Percentiles rank a stretch among this genome's conserved stretches.
phyloP scores from a whole-genome alignment of 2,888 invertebrate genomes.

The Drosophila affinis region DNA sequence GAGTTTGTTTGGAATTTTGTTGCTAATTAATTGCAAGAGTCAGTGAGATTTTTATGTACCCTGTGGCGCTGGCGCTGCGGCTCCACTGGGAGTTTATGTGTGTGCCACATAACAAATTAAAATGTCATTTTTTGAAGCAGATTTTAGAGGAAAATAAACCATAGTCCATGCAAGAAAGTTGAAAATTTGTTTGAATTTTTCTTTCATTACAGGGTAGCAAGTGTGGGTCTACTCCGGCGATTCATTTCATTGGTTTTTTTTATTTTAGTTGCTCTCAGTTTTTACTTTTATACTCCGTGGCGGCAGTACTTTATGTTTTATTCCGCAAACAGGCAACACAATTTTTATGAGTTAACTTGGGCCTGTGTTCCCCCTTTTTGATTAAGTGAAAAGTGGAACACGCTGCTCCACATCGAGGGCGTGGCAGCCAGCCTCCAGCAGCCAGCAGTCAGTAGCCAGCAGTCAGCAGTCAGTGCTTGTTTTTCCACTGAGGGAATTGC shows the following conservation, averaged over 20 bases:
- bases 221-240: not conserved
- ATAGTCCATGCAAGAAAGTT: not conserved
- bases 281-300: constrained; percentile 26
- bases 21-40: constrained; percentile 76
- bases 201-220: constrained; percentile 15
- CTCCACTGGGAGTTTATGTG: constrained; percentile 1
- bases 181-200: not conserved
- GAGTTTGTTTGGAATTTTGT: constrained; percentile 74
- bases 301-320: constrained; percentile 43
- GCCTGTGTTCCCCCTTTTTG: constrained; percentile 35
- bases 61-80: not conserved
- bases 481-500: constrained; percentile 26
- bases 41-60: constrained; percentile 34
- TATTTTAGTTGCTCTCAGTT: constrained; percentile 28
- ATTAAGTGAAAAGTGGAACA: constrained; percentile 49
- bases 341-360: constrained; percentile 48
- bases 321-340: constrained; percentile 36
- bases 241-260: not conserved
- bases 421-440: constrained; percentile 13
- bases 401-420: constrained; percentile 20
- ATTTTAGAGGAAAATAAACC: not conserved
- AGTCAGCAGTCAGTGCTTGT: no score
- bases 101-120: not conserved
- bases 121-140: not conserved
- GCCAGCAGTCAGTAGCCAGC: no score